Percentiles rank a stretch among this genome's conserved stretches.
These are phyloP conservation scores for Harpalus rufipes DNA, from an alignment of 2,888 invertebrate genomes.

Conservation along the genomic window DNA sequence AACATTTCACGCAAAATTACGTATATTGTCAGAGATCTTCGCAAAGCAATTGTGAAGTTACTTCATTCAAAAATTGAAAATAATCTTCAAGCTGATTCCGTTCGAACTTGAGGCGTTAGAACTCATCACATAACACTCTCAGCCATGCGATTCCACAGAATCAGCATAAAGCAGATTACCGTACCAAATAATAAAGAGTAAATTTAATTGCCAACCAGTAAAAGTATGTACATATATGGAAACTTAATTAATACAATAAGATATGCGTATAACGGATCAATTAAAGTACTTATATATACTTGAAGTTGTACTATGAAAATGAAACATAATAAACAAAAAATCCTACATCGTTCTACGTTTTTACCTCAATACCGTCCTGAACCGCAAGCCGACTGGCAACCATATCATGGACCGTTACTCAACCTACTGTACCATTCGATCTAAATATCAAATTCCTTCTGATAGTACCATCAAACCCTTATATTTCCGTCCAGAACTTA, in stretches of 20 bases:
- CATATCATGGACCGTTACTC: conserved; percentile 58
- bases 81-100: no score
- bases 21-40: no score
- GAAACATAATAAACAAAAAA: neutral
- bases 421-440: conserved; percentile 63
- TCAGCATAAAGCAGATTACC: no score
- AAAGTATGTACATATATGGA: no score
- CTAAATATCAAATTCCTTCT: conserved; percentile 40
- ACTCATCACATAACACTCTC: no score
- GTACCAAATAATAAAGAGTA: no score
- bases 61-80: no score
- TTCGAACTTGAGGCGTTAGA: no score
- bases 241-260: neutral
- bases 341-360: neutral
- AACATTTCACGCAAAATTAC: no score
- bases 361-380: conserved; percentile 48
- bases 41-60: no score
- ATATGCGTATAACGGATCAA: neutral
- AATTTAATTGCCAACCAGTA: no score
- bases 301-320: neutral
- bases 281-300: neutral
- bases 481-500: neutral
- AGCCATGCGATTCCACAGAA: no score
- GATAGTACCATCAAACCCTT: neutral
- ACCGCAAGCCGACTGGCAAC: conserved; percentile 41